Base-by-base conservation (phyloP, 2,888 invertebrate genomes). In the Cyaniris semiargus region DNA sequence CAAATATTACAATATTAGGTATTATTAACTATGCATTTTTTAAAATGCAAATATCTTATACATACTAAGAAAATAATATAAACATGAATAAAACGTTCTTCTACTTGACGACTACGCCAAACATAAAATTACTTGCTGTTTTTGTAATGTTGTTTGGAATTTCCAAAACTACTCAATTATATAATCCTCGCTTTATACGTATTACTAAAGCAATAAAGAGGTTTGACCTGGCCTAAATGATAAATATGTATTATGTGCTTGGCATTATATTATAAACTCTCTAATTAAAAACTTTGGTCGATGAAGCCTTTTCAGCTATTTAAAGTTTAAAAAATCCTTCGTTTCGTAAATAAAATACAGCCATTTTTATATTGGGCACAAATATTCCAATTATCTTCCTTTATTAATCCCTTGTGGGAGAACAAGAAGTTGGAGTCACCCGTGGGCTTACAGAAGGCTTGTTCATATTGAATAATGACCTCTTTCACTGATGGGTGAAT, bases 131-230 rank as follows among this genome's bases (percentile, higher is more conserved):
- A 66, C 66, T 15, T 66, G 66, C 8, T 13, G 60, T 60, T 66
- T 27, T 66, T 66, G 27, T 27, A 66, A 66, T 66, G 27, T 66
- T 27, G 80, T 79, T 84, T 84, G 89, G 89, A 85, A 88, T 86
- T 89, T 85, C 89, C 88, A 85, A 66, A 66, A 56, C 58, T 71
- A 56, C 58, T 58, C 56, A 77, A 23, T 31, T 15, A 75, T 75
- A 75, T 74, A 75, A 75, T 75, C n/a, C 48, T 56, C n/a, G 56
- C 27, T 53, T 48, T 27, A 56, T 31, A 27, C 66, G 27, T 66
- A 66, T 27, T 66, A 27, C 18, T 66, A 27, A 23, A 27, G 66
- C 66, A 66, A 66, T 66, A 27, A 66, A 66, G 27, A 66, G 27
- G 66, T 27, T 66, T 66, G 7, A 66, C 66, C 66, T 66, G 66